Evolutionary conservation across 1,140 invertebrate species (phyloP).

Genomic region (Aphelenchoides besseyi): DNA sequence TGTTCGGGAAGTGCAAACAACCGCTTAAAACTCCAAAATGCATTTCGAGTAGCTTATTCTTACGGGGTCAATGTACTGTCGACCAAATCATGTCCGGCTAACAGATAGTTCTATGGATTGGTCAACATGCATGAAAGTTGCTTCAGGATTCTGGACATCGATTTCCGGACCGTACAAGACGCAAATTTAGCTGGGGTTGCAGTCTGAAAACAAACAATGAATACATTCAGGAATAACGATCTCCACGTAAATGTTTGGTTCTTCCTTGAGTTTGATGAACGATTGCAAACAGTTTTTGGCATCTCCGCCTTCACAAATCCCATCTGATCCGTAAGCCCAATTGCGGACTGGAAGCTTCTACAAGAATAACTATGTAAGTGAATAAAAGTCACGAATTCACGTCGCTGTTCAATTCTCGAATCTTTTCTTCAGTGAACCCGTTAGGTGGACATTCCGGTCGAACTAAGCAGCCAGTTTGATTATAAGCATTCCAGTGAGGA

Average conservation of each 20-base stretch:
- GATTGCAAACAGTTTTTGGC: constrained; percentile 3
- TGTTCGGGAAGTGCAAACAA: not conserved
- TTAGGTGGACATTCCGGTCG: too few species aligned
- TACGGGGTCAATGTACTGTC: not conserved
- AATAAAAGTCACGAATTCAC: not conserved
- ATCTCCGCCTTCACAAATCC: not conserved
- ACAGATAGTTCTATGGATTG: not conserved
- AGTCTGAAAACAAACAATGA: not conserved
- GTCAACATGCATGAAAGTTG: not conserved
- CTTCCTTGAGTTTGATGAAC: not conserved
- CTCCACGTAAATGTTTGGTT: not conserved
- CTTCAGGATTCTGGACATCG: constrained; percentile 1
- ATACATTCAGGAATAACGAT: not conserved
- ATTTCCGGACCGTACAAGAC: not conserved
- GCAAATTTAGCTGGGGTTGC: not conserved
- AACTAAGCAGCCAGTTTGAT: too few species aligned
- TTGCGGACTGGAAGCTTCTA: not conserved
- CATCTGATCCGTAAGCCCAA: not conserved
- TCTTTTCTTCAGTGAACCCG: not conserved
- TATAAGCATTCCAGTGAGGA: too few species aligned
- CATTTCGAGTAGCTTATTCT: not conserved
- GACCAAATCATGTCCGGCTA: not conserved
- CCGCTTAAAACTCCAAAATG: not conserved
- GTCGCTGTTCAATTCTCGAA: not conserved
- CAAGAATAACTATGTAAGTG: not conserved